Evolutionary conservation across 2,113 vertebrate species (phyloP), one percentile per base, ranked within the genome.

Genomic region (Lophius piscatorius): DNA sequence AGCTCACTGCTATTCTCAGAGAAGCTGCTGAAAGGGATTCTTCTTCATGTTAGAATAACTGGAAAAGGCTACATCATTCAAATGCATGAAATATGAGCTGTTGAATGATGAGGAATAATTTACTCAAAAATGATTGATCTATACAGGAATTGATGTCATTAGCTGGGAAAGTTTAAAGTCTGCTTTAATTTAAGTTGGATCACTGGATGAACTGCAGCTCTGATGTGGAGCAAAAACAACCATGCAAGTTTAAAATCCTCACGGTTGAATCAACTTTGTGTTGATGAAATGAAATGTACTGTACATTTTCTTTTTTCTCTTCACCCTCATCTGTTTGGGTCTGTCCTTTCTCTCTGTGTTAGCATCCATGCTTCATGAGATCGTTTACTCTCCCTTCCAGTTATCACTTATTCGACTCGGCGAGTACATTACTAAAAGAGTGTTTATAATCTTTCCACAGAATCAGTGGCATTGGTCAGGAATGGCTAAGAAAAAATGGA

Each of bases 341-440:
- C n/a, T n/a, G n/a, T n/a, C 23, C 24, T 44, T 14, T 44, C 26
- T 55, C 21, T 48, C 22, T 46, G 21, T 39, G 47, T 66, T 9
- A 39, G 57, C 78, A 70, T 73, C 76, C 82, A 76, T 17, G 26
- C 29, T 55, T 71, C 64, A 78, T 84, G 70, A 73, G 49, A n/a
- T n/a, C n/a, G n/a, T n/a, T n/a, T n/a, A n/a, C n/a, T n/a, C n/a
- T n/a, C n/a, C n/a, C n/a, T n/a, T n/a, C n/a, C n/a, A n/a, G n/a
- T n/a, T n/a, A n/a, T n/a, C n/a, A n/a, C n/a, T n/a, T n/a, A n/a
- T n/a, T n/a, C n/a, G n/a, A n/a, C n/a, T n/a, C n/a, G n/a, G n/a
- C n/a, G n/a, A n/a, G n/a, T n/a, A n/a, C n/a, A n/a, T n/a, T n/a
- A n/a, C n/a, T n/a, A n/a, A n/a, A n/a, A n/a, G n/a, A n/a, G n/a